Evolutionary conservation across 2,888 invertebrate species (phyloP), one percentile per base, ranked within the genome.

Genomic region (Cheilosia scutellata): DNA sequence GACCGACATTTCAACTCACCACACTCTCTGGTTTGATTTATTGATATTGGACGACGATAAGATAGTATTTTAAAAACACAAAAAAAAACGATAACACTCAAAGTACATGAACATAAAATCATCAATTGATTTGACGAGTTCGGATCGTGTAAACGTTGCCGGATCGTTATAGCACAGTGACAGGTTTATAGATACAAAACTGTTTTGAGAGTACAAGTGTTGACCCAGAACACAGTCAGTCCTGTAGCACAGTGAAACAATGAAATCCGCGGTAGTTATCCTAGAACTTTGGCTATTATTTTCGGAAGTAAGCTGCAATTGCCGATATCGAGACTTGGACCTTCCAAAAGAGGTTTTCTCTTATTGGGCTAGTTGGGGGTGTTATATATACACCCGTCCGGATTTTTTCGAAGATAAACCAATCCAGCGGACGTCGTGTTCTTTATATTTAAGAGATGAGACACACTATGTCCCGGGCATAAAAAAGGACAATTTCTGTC

Each of bases 321-420:
- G 88, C 47, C 75, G 82, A 3, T 89, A 89, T 76, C 87, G 88
- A 2, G 63, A 68, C 37, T 72, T 82, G 9, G 51, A 82, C 40
- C 57, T 88, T 3, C 87, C 88, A 1, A 68, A 77, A 20, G 68
- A 87, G 25, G 37, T 84, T 3, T 89, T 88, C 44, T 16, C 40
- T 0, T 82, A 80, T 33, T 88, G 87, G 87, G 86, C 88, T 6
- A 82, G 79, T 62, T 88, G 87, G 88, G 89, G 89, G 4, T 89
- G 89, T 66, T 89, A 89, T 13, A 75, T 42, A 25, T 89, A 86
- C 60, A 88, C 71, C 0, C 42, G 88, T 9, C 87, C 88, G 5
- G 88, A 88, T 72, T 66, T 88, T 27, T 88, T 88, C 44, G 62
- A 86, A 5, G 78, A 63, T 2, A 25, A 49, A 1, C 88, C 87